Evolutionary conservation across 1,140 invertebrate species (phyloP), one percentile per base, ranked within the genome.

Genomic region (Drosophila subobscura): DNA sequence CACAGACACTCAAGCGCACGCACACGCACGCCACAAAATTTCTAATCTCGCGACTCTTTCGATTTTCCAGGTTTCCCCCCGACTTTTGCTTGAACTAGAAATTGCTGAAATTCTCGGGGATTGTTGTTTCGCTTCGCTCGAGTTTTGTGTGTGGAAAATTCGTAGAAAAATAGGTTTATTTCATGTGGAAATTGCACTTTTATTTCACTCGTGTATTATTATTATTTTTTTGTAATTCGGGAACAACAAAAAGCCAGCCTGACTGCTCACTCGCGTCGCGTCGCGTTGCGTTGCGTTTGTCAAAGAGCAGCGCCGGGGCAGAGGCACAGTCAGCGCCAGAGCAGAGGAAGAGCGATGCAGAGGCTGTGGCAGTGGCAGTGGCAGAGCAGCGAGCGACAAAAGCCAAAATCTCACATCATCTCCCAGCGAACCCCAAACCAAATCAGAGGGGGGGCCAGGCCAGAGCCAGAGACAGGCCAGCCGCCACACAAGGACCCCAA

Each of bases 331-430:
- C 29, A 37, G 50, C 14, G 50, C 27, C 50, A 52, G 50, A 52
- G 50, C 50, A 33, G 27, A 20, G 50, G 29, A 29, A 52, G 50
- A 33, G 29, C 50, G 50, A 29, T 29, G 10, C 50, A 12, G 50
- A 16, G 47, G 50, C 14, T 5, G 50, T 8, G 50, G 29, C 50
- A 45, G 65, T 10, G 46, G 50, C 14, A 10, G 50, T 4, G 50
- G 29, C 50, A 58, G 66, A 37, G 58, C 59, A 75, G 72, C 73
- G 76, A 89, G 83, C 84, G 84, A 88, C 83, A 88, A 88, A 88
- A 88, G 83, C 83, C 84, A 88, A 88, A 88, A 88, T 88, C 83
- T 88, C 79, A 71, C 77, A 77, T 78, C 77, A 84, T 80, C 81
- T 85, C 81, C 71, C 80, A 71, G 76, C 67, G 67, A 60, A 49